Conservation (phyloP, 2,888 invertebrate genomes). For the Cryptocephalus primarius region DNA sequence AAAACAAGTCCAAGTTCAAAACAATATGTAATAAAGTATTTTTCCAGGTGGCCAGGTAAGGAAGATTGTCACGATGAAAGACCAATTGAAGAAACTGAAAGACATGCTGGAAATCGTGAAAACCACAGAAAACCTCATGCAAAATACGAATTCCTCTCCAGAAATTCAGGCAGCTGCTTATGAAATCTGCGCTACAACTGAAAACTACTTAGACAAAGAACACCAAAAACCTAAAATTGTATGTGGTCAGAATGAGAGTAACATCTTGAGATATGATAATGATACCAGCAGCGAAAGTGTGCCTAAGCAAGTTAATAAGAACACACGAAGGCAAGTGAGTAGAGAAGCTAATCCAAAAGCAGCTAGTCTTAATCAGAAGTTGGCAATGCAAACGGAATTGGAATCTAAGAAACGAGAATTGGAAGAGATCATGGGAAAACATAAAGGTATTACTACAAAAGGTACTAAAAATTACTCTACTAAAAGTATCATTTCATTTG, state of each 20-base stretch:
- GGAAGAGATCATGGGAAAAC: slow-evolving; percentile 55
- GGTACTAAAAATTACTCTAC: background rate
- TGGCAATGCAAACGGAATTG: slow-evolving; percentile 46
- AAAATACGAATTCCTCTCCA: slow-evolving; percentile 16
- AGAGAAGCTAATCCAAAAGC: slow-evolving; percentile 15
- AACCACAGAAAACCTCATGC: slow-evolving; percentile 25
- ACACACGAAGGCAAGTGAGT: slow-evolving; percentile 10
- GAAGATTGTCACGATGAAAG: slow-evolving; percentile 35
- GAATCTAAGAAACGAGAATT: slow-evolving; percentile 54
- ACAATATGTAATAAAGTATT: background rate
- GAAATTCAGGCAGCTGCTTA: slow-evolving; percentile 22
- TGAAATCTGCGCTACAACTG: slow-evolving; percentile 26
- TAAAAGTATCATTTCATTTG: slow-evolving; percentile 1
- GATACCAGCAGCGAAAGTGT: slow-evolving; percentile 22
- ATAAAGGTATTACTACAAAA: slow-evolving; percentile 33
- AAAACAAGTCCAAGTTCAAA: too few species aligned
- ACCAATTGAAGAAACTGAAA: slow-evolving; percentile 34
- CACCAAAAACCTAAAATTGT: slow-evolving; percentile 13
- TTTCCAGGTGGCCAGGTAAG: slow-evolving; percentile 28
- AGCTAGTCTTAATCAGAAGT: slow-evolving; percentile 41
- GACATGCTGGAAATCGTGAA: slow-evolving; percentile 36
- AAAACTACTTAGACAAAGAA: slow-evolving; percentile 29
- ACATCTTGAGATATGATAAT: slow-evolving; percentile 16
- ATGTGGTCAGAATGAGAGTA: slow-evolving; percentile 6
- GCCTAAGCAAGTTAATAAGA: slow-evolving; percentile 32